A percentile compares a stretch with the other conserved stretches of the same genome.
These are phyloP conservation scores for Rambutsinella grinnellia DNA, from an alignment of 2,888 invertebrate species.

Conservation along the genomic window DNA sequence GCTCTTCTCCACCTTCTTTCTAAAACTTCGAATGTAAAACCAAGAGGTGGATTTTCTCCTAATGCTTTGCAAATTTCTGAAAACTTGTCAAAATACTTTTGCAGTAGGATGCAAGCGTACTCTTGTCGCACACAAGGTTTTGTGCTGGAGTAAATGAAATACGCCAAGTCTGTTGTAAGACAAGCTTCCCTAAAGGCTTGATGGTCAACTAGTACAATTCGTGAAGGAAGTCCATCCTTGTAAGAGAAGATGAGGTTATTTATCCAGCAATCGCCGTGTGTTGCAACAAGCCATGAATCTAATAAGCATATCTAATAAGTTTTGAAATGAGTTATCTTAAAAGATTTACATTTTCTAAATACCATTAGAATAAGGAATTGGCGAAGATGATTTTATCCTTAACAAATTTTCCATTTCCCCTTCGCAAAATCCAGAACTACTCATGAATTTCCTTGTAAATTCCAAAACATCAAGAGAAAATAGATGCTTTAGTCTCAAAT, in stretches of 20 bases:
- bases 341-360: no score
- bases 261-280: constrained; percentile 58
- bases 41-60: constrained; percentile 8
- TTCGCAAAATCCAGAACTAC: constrained; percentile 27
- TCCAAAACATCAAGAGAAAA: constrained; percentile 1
- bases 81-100: constrained; percentile 42
- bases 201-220: constrained; percentile 52
- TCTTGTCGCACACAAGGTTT: constrained; percentile 11
- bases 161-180: constrained; percentile 46
- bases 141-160: constrained; percentile 50
- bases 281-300: constrained; percentile 46
- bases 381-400: not conserved
- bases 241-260: constrained; percentile 59
- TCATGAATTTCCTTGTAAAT: constrained; percentile 8
- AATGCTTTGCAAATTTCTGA: constrained; percentile 19
- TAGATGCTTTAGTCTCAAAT: constrained; percentile 4
- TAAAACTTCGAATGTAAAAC: constrained; percentile 20
- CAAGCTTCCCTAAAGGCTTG: constrained; percentile 54
- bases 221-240: constrained; percentile 19
- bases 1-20: constrained; percentile 8
- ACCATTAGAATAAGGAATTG: constrained; percentile 6
- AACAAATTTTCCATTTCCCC: constrained; percentile 17
- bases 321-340: not conserved
- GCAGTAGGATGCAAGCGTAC: constrained; percentile 11
- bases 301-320: not conserved